A percentile compares a stretch with the other conserved stretches of the same genome.
phyloP scores from a whole-genome alignment of 2,888 invertebrate genomes.

The Plebejus argus region DNA sequence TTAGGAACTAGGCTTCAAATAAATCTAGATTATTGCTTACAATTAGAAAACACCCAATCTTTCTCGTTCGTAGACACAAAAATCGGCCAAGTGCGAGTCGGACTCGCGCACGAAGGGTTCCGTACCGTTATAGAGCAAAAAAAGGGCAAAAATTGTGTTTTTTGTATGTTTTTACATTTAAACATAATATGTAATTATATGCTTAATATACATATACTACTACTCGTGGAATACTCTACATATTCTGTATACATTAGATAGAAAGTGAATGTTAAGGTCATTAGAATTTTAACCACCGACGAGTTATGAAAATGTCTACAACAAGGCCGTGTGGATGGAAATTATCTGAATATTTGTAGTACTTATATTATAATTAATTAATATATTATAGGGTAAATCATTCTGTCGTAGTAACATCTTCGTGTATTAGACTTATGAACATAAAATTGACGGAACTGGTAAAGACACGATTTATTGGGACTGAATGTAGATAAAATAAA shows the following conservation, averaged over 20 bases:
- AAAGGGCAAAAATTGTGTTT: too few relatives aligned
- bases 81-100: too few relatives aligned
- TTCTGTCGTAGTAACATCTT: not conserved
- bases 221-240: not conserved
- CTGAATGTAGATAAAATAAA: not conserved
- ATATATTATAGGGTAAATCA: not conserved
- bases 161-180: too few relatives aligned
- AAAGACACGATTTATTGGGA: not conserved
- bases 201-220: not conserved
- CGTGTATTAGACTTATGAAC: not conserved
- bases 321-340: constrained; percentile 7
- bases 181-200: not conserved
- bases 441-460: not conserved
- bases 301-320: constrained; percentile 2
- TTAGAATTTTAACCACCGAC: constrained; percentile 1
- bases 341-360: constrained; percentile 15
- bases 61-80: too few relatives aligned
- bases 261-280: constrained; percentile 9
- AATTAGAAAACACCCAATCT: too few relatives aligned
- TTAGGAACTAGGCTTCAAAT: too few relatives aligned
- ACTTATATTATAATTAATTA: constrained; percentile 15
- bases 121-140: too few relatives aligned
- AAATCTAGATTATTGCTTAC: too few relatives aligned
- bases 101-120: too few relatives aligned
- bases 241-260: not conserved